Conservation (phyloP, 1,140 invertebrate genomes). For the Drosophila saltans region DNA sequence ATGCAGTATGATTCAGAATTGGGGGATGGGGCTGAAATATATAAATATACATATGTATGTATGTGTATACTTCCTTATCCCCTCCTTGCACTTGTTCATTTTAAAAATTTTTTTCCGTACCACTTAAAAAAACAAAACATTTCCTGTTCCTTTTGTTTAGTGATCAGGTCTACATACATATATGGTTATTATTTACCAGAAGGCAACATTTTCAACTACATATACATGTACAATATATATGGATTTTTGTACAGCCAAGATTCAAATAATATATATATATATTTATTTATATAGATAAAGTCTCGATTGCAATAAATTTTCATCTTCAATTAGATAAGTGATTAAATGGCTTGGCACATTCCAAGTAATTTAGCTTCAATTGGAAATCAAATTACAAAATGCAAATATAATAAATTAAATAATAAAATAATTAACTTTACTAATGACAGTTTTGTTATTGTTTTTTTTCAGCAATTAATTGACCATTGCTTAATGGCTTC, state of each 20-base stretch:
- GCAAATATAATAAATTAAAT: slow-evolving; percentile 2
- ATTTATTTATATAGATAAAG: too few relatives aligned
- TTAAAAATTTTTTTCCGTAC: slow-evolving; percentile 30
- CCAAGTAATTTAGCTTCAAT: not conserved
- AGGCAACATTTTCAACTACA: too few relatives aligned
- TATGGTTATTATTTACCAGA: too few relatives aligned
- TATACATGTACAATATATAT: too few relatives aligned
- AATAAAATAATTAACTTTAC: slow-evolving; percentile 7
- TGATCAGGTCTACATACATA: slow-evolving; percentile 1
- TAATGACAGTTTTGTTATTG: not conserved
- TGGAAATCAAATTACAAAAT: not conserved
- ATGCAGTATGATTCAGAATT: slow-evolving; percentile 32
- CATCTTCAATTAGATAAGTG: not conserved
- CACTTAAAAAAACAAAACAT: slow-evolving; percentile 26
- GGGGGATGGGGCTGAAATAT: not conserved
- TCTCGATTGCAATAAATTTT: too few relatives aligned
- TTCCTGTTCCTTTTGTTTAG: slow-evolving; percentile 38
- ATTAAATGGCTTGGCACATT: not conserved
- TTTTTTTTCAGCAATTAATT: not conserved
- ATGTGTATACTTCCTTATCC: not conserved
- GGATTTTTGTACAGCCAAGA: too few relatives aligned
- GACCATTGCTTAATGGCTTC: not conserved
- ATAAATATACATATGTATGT: too few relatives aligned
- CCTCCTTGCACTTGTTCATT: slow-evolving; percentile 12
- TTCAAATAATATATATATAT: too few relatives aligned